Evolutionary conservation across 1,140 invertebrate genomes (phyloP), one percentile per base, ranked within the genome.

Genomic region (Wasmannia auropunctata): DNA sequence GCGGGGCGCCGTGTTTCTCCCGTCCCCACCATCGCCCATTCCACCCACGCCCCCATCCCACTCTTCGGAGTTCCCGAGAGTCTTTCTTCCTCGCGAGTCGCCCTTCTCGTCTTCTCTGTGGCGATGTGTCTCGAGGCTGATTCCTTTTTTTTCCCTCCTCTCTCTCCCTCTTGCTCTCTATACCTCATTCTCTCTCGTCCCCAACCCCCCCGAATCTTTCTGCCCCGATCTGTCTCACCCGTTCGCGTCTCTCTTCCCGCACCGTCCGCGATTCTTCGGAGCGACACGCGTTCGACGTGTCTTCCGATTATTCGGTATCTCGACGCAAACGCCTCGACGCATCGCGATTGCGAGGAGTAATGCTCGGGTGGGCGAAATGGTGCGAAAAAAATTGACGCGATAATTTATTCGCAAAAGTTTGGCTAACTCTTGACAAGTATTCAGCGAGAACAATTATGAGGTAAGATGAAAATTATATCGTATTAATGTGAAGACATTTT

Each of bases 1-100:
- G 49, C 85, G 91, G 90, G 79, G 85, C 91, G 76, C 91, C 90
- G 90, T 91, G 69, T 90, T 86, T 87, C 88, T 75, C 88, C 84
- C 51, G 25, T 16, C 87, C 86, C 92, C 89, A 86, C 87, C 79
- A 70, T 34, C 72, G 69, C 75, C 88, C 91, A 92, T 91, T 92
- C 93, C 94, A 94, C 94, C 93, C 94, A 94, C 94, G 94, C 94
- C 94, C 93, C 92, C 93, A 94, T 93, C 91, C 91, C 85, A 92
- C 91, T 90, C 86, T 86, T 62, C 58, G 28, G 76, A 87, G 80
- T 90, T 89, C 70, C 76, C 62, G 85, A 65, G 65, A 90, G 79
- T 86, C 86, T 60, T 80, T 88, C 89, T 86, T 84, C 86, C 84
- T 88, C 77, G 85, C 89, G 83, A 87, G 72, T 91, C 84, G 40